Evolutionary conservation across 64 coral and sea anemone genomes (phyloP).

Genomic region (Stichodactyla helianthus): DNA sequence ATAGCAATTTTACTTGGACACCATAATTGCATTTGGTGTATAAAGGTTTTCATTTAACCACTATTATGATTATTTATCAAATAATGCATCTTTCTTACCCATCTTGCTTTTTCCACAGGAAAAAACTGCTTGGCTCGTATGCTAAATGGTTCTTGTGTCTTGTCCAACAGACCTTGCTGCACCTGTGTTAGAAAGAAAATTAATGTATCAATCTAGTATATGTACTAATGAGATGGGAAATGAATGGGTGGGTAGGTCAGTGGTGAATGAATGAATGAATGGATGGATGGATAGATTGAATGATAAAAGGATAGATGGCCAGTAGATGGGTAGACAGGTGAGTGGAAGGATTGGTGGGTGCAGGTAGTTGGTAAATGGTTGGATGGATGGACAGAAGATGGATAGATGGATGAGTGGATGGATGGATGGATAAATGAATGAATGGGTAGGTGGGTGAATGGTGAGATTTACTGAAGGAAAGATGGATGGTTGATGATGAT

Average conservation of each 20-base stretch:
- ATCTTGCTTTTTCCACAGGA: conserved; percentile 84
- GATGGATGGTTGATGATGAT: not conserved
- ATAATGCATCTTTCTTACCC: conserved; percentile 46
- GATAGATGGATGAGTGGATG: no score
- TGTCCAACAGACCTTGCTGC: conserved; percentile 74
- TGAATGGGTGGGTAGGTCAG: not conserved
- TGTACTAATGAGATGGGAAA: not conserved
- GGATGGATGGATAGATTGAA: not conserved
- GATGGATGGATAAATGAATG: no score
- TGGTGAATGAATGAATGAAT: not conserved
- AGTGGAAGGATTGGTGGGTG: not conserved
- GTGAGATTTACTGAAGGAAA: not conserved
- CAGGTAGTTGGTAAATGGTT: not conserved
- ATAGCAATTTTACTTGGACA: no score
- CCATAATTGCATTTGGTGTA: no score
- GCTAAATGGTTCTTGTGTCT: conserved; percentile 92
- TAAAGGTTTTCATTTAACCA: no score
- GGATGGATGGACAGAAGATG: not conserved
- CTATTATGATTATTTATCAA: no score
- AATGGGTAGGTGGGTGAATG: not conserved
- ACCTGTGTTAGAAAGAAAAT: conserved; percentile 26
- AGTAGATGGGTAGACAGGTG: not conserved
- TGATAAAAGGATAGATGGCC: no score
- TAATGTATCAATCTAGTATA: not conserved
- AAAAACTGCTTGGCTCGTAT: conserved; percentile 96